Conservation (phyloP, 2,797 vertebrate species). For the Ciconia nigra region DNA sequence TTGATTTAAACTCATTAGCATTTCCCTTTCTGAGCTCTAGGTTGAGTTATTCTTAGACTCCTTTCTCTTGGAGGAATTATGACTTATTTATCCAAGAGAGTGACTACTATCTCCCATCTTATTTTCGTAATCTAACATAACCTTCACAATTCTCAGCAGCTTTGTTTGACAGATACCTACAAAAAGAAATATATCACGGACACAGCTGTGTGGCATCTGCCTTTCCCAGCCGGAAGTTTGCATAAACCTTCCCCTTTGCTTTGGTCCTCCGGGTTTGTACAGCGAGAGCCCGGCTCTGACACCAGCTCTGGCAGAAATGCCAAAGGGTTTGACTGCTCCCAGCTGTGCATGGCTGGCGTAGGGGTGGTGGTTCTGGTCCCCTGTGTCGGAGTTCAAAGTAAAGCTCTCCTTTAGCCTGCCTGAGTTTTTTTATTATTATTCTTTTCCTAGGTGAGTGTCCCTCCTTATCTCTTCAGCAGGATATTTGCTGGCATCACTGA, state of each 20-base stretch:
- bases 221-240: background rate
- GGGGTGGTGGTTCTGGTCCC: background rate
- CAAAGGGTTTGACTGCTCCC: background rate
- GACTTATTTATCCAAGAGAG: background rate
- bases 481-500: background rate
- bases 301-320: background rate
- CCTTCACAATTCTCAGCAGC: background rate
- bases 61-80: background rate
- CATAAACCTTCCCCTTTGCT: background rate
- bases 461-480: background rate
- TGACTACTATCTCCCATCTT: background rate
- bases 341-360: fast-evolving
- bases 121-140: background rate
- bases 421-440: background rate
- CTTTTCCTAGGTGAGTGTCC: background rate
- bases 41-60: conserved; percentile 24
- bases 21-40: background rate
- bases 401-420: background rate
- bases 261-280: background rate
- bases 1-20: conserved; percentile 16
- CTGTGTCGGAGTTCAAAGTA: fast-evolving
- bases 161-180: background rate
- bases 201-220: background rate
- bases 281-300: background rate
- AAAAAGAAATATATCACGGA: background rate